Evolutionary conservation across 2,113 vertebrate species (phyloP), one percentile per base, ranked within the genome.

Genomic region (Sceloporus tristichus): DNA sequence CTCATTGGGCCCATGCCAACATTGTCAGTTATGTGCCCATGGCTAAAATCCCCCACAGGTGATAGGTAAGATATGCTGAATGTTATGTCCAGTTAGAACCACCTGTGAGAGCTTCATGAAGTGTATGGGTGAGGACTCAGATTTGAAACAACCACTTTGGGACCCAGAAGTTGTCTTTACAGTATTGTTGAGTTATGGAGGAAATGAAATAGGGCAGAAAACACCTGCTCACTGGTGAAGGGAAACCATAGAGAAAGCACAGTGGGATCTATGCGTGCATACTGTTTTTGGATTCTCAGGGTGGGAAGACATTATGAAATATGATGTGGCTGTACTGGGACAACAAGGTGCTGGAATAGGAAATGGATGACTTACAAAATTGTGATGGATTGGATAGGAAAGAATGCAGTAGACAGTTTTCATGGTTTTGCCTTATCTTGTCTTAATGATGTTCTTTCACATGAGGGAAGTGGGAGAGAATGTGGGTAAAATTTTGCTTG

Each of bases 401-500:
- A 86, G 80, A 84, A 56, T 62, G 79, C 71, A 93, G 59, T 29
- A 93, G 84, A 79, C 90, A 40, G 83, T 77, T 86, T 78, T 88
- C 91, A 77, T 70, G 91, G 94, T 93, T 68, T 25, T 95, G 90
- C 91, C 85, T 94, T 70, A 40, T 86, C 71, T 85, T 96, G 89
- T 25, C 59, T 91, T 94, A 91, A 25, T 90, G 93, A 94, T 90
- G 92, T 80, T 87, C 91, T 90, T 94, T 81, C 91, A 88, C 89
- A 96, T 95, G 90, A 93, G 89, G 87, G 93, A 92, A 89, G 53
- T 88, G 86, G 91, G 88, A 90, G 91, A 91, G 94, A 96, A 95
- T 90, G 94, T 95, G 94, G 91, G 90, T 11, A 66, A 85, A 89
- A 87, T 82, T 94, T 91, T 87, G 79, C 81, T 96, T 95, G 94